Evolutionary conservation across 30 jellyfish, hydroid and myxozoan species (phyloP).

Genomic region (Chrysaora quinquecirrha): DNA sequence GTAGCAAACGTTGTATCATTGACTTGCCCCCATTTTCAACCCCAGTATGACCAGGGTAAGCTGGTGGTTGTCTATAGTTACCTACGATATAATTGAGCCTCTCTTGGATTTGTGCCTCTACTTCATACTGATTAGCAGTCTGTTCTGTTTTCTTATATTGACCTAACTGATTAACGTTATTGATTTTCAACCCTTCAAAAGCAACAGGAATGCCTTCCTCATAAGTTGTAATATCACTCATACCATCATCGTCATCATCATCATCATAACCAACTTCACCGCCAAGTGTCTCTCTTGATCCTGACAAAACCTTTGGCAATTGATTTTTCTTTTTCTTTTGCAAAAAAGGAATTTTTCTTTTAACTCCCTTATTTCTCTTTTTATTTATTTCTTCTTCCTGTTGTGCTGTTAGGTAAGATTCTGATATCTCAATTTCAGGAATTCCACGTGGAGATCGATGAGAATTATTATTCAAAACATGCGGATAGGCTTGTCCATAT

Average conservation of each 20-base stretch:
- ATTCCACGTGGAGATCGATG: slow-evolving; percentile 34
- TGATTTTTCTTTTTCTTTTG: slow-evolving; percentile 46
- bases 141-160: slow-evolving; percentile 27
- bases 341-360: slow-evolving; percentile 45
- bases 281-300: not conserved
- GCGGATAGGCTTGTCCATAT: slow-evolving; percentile 23
- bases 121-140: slow-evolving; percentile 51
- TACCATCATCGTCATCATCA: slow-evolving; percentile 48
- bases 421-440: slow-evolving; percentile 66
- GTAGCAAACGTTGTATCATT: slow-evolving; percentile 64
- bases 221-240: slow-evolving; percentile 50
- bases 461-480: not conserved
- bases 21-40: slow-evolving; percentile 51
- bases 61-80: slow-evolving; percentile 92
- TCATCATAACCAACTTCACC: slow-evolving; percentile 1
- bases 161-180: not conserved
- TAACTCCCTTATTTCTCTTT: slow-evolving; percentile 20
- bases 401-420: slow-evolving; percentile 45
- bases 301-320: not conserved
- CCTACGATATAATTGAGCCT: slow-evolving; percentile 76
- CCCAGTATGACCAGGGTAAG: slow-evolving; percentile 80
- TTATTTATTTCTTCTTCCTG: slow-evolving; percentile 39
- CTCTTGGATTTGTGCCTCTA: slow-evolving; percentile 61
- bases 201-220: slow-evolving; percentile 60
- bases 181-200: slow-evolving; percentile 38